These are phyloP conservation scores for Psylliodes chrysocephalus DNA, from an alignment of 2,888 invertebrate genomes.

Conservation along the genomic window DNA sequence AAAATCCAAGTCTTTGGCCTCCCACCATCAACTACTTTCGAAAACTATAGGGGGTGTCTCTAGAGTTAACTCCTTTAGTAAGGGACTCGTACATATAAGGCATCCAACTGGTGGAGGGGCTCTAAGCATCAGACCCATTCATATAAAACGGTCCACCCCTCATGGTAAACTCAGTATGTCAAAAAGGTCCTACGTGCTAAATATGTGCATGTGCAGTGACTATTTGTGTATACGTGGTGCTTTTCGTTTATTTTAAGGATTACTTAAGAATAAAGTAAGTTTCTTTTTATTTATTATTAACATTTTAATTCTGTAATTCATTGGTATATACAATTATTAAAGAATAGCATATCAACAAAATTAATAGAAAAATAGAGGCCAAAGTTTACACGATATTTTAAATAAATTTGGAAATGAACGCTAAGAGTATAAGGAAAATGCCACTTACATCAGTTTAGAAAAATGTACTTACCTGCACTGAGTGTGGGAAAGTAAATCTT, in stretches of 20 bases:
- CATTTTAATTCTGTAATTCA: too few species aligned
- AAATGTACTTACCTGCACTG: too few species aligned
- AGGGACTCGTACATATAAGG: not conserved
- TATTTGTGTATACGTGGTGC: constrained; percentile 3
- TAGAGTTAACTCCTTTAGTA: not conserved
- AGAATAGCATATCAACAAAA: too few species aligned
- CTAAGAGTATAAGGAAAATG: too few species aligned
- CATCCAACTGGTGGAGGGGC: constrained; percentile 18
- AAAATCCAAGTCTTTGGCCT: not conserved
- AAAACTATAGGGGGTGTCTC: not conserved
- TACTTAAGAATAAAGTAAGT: not conserved
- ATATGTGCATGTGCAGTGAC: constrained; percentile 11
- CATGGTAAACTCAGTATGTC: constrained; percentile 23
- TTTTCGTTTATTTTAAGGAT: constrained; percentile 1
- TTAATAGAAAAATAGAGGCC: too few species aligned
- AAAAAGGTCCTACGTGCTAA: constrained; percentile 8
- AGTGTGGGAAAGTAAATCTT: too few species aligned
- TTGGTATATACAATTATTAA: too few species aligned
- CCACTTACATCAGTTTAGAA: too few species aligned
- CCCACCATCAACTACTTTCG: not conserved
- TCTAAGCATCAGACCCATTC: constrained; percentile 6
- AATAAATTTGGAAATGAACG: too few species aligned
- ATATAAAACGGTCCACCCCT: constrained; percentile 31
- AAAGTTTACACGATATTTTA: too few species aligned
- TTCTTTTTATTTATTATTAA: too few species aligned